A percentile compares a stretch with the other conserved stretches of the same genome.
Conservation (phyloP, 2,113 vertebrate species). For the Sigmodon hispidus region DNA sequence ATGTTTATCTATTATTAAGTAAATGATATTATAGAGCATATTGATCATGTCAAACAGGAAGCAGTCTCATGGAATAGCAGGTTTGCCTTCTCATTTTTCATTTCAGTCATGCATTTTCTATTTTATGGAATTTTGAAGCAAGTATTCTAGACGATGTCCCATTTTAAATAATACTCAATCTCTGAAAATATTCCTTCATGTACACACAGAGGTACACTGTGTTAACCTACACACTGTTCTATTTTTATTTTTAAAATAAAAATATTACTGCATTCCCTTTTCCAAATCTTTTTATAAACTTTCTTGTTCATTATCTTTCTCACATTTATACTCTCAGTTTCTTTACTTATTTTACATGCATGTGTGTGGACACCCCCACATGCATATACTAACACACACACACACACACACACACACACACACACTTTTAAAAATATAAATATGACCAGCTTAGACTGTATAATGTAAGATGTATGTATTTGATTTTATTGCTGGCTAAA, state of each 20-base stretch:
- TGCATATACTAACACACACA: background rate
- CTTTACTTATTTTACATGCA: background rate
- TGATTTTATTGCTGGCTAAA: background rate
- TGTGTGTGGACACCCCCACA: background rate
- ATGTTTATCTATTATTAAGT: too few species aligned
- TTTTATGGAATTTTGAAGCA: background rate
- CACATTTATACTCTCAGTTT: background rate
- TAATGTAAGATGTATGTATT: background rate
- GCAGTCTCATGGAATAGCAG: too few species aligned
- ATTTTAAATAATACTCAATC: background rate
- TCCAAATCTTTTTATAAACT: accelerated
- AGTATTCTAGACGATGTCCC: background rate
- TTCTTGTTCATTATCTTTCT: background rate
- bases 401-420: background rate
- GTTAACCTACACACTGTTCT: background rate
- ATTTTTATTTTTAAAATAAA: background rate
- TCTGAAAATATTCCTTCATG: background rate
- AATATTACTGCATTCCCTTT: background rate
- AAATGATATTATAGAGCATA: background rate
- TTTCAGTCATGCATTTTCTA: background rate
- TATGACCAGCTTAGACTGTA: background rate
- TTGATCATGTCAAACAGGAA: background rate
- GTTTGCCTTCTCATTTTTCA: background rate
- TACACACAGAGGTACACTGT: too few species aligned
- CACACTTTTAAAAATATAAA: background rate